phyloP scores from a whole-genome alignment of 64 coral and sea anemone genomes.

The Astreopora myriophthalma region DNA sequence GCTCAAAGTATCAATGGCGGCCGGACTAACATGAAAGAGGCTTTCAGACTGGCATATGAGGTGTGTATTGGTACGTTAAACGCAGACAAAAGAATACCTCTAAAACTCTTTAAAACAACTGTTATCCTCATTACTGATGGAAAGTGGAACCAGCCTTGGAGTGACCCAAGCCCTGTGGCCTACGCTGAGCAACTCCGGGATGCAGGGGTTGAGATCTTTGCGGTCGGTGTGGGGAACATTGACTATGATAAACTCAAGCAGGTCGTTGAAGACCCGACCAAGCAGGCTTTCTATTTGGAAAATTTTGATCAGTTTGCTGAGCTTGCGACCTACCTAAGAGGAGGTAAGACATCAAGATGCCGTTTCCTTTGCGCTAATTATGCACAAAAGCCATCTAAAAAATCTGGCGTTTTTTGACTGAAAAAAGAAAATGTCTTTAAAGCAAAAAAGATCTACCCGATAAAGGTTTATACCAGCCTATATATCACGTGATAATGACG shows the following conservation, averaged over 20 bases:
- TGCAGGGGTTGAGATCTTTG: slow-evolving; percentile 48
- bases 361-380: no score
- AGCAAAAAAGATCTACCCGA: no score
- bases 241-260: slow-evolving; percentile 8
- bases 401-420: no score
- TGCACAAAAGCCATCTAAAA: no score
- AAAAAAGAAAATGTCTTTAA: no score
- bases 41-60: slow-evolving; percentile 32
- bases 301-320: slow-evolving; percentile 77
- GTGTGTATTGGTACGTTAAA: slow-evolving; percentile 29
- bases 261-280: not conserved
- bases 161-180: not conserved
- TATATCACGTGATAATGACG: no score
- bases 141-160: slow-evolving; percentile 34
- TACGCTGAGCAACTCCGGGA: slow-evolving; percentile 10
- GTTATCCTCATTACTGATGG: slow-evolving; percentile 83
- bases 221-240: slow-evolving; percentile 66
- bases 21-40: slow-evolving; percentile 73
- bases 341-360: slow-evolving; percentile 46
- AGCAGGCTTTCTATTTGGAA: slow-evolving; percentile 64
- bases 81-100: not conserved
- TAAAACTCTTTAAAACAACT: slow-evolving; percentile 32
- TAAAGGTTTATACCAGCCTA: no score
- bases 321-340: slow-evolving; percentile 79
- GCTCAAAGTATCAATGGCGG: not conserved